A percentile compares a stretch with the other conserved stretches of the same genome.
phyloP scores from a whole-genome alignment of 2,113 vertebrate genomes.

The Tragelaphus buxtoni region DNA sequence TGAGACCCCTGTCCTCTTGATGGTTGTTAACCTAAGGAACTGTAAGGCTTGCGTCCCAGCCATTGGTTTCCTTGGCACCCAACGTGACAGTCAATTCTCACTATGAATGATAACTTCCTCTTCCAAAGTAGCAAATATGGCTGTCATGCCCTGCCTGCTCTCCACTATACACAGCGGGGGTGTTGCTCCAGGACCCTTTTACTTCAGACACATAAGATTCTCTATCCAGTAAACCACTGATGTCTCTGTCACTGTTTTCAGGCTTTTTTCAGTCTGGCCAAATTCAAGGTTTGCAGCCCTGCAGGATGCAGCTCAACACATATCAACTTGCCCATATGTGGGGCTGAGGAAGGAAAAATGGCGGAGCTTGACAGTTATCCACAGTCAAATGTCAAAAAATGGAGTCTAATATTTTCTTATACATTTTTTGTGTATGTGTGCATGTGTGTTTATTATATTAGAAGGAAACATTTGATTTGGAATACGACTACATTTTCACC shows the following conservation, averaged over 20 bases:
- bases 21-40: neutral
- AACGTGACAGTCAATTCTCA: neutral
- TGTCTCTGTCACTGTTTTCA: neutral
- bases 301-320: neutral
- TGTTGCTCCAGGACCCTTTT: neutral
- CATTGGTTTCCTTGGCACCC: neutral
- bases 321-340: neutral
- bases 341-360: neutral
- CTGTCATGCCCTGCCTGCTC: neutral
- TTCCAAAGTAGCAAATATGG: neutral
- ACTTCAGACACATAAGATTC: neutral
- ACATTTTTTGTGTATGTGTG: neutral
- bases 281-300: neutral
- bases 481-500: neutral
- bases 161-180: rapidly evolving
- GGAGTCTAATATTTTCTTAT: neutral
- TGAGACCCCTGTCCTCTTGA: neutral
- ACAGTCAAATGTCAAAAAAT: neutral
- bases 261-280: neutral
- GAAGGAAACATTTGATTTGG: neutral
- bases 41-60: neutral
- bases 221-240: neutral
- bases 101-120: neutral
- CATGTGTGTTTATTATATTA: neutral
- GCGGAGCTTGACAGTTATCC: neutral